phyloP scores from a whole-genome alignment of 1,140 invertebrate genomes.

The Bombus waltoni region DNA sequence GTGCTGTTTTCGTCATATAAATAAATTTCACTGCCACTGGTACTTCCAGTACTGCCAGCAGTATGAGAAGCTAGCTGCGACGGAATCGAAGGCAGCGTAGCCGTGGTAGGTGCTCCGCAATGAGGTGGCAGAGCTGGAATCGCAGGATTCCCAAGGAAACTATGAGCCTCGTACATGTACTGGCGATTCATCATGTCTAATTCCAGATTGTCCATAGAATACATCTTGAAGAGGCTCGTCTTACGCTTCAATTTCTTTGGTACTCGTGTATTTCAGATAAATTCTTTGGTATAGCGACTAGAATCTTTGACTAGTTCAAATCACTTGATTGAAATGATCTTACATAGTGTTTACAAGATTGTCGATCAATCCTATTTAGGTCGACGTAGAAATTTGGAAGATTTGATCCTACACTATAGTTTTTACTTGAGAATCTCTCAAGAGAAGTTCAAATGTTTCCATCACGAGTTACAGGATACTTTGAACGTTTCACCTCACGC shows the following conservation, averaged over 20 bases:
- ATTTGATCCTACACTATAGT: not conserved
- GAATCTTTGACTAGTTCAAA: conserved; percentile 5
- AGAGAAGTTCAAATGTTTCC: not conserved
- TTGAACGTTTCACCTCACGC: not conserved
- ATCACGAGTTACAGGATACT: too few species aligned
- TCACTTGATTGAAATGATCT: not conserved
- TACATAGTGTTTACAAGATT: not conserved
- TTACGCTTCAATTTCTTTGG: not conserved
- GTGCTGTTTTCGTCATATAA: conserved; percentile 78
- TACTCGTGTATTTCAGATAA: not conserved
- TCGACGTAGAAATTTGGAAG: not conserved
- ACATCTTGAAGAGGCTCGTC: conserved; percentile 72
- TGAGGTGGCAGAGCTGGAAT: conserved; percentile 75
- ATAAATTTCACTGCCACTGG: conserved; percentile 79
- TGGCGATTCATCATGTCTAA: conserved; percentile 83
- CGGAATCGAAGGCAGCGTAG: conserved; percentile 71
- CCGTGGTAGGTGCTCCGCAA: conserved; percentile 69
- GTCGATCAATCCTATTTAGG: too few species aligned
- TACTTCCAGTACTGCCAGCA: conserved; percentile 78
- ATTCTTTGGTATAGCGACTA: conserved; percentile 16
- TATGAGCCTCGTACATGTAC: conserved; percentile 83
- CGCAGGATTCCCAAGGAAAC: conserved; percentile 79
- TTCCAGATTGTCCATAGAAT: conserved; percentile 84
- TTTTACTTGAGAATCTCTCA: not conserved
- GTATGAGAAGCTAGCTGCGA: conserved; percentile 75